A percentile compares a stretch with the other conserved stretches of the same genome.
These are phyloP conservation scores for Sitophilus oryzae DNA, from an alignment of 1,140 invertebrate genomes.

Conservation along the genomic window DNA sequence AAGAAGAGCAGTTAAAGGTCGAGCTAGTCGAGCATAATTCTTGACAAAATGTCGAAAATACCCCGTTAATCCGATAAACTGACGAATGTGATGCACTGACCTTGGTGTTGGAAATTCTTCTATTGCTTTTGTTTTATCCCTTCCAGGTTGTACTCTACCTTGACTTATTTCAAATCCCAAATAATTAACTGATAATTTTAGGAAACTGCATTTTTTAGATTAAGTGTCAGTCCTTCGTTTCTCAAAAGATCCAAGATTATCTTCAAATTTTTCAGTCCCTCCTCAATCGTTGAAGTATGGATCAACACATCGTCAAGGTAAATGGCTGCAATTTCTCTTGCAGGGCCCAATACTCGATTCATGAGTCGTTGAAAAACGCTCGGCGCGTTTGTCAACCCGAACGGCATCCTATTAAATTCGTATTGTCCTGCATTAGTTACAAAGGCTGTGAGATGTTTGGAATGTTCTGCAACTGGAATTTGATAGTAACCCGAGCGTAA, in stretches of 20 bases:
- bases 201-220: slow-evolving; percentile 38
- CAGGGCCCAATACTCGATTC: slow-evolving; percentile 35
- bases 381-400: slow-evolving; percentile 45
- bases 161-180: slow-evolving; percentile 34
- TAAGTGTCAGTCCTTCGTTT: slow-evolving; percentile 33
- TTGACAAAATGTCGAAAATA: slow-evolving; percentile 42
- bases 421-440: slow-evolving; percentile 40
- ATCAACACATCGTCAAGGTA: slow-evolving; percentile 31
- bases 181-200: slow-evolving; percentile 31
- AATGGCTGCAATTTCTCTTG: slow-evolving; percentile 15
- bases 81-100: slow-evolving; percentile 22
- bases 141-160: slow-evolving; percentile 34
- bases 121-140: slow-evolving; percentile 36
- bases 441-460: slow-evolving; percentile 33
- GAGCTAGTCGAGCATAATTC: slow-evolving; percentile 30
- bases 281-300: slow-evolving; percentile 22
- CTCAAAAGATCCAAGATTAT: slow-evolving; percentile 22
- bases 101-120: slow-evolving; percentile 29
- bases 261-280: slow-evolving; percentile 24
- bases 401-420: slow-evolving; percentile 45
- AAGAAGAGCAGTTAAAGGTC: slow-evolving; percentile 29
- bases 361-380: slow-evolving; percentile 45
- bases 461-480: slow-evolving; percentile 33
- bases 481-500: slow-evolving; percentile 31
- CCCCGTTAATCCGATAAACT: slow-evolving; percentile 37